Evolutionary conservation across 2,888 invertebrate species (phyloP).

Genomic region (Drosophila differens): DNA sequence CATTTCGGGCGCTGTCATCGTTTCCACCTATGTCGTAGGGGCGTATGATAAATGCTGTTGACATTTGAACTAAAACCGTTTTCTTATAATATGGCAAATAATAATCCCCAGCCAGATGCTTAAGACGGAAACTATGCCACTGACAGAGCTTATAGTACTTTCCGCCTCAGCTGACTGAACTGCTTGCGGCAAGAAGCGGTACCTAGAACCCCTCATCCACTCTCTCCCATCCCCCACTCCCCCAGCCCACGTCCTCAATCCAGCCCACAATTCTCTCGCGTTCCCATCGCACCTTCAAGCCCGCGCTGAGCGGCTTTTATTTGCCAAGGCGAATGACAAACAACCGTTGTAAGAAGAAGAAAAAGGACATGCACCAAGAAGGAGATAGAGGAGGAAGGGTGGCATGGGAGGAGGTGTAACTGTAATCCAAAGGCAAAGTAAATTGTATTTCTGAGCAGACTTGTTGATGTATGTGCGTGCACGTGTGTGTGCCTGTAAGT

Average conservation of each 20-base stretch:
- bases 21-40: constrained; percentile 27
- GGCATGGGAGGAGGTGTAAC: constrained; percentile 26
- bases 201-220: constrained; percentile 18
- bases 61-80: constrained; percentile 80
- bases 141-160: constrained; percentile 79
- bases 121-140: constrained; percentile 76
- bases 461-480: constrained; percentile 67
- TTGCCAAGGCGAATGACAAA: constrained; percentile 78
- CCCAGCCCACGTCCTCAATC: background rate
- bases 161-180: constrained; percentile 76
- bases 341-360: constrained; percentile 53
- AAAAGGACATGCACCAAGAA: constrained; percentile 38
- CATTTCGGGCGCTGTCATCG: constrained; percentile 15
- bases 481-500: constrained; percentile 30
- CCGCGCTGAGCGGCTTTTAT: constrained; percentile 64
- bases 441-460: constrained; percentile 79
- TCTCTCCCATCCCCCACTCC: too few relatives aligned
- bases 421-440: constrained; percentile 77
- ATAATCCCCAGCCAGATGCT: constrained; percentile 78
- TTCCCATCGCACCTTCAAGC: constrained; percentile 25
- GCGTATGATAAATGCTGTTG: constrained; percentile 74
- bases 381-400: background rate
- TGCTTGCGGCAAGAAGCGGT: constrained; percentile 66
- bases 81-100: constrained; percentile 80
- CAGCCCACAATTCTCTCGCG: background rate